Evolutionary conservation across 2,113 vertebrate genomes (phyloP), one percentile per base, ranked within the genome.

Genomic region (Catharus fuscescens): DNA sequence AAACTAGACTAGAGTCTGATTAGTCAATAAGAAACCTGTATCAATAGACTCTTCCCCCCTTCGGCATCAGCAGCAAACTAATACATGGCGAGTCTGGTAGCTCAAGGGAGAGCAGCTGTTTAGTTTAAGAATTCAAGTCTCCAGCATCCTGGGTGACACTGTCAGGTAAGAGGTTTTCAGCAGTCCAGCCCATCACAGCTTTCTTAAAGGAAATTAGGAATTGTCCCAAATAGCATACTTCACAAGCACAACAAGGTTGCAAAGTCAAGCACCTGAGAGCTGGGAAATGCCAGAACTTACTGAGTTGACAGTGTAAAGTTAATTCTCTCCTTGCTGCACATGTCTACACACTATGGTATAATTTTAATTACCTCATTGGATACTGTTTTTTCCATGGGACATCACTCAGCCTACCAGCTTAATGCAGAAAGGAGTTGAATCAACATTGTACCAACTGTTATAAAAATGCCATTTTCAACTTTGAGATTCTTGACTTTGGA

Each of bases 11-110:
- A 45, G 16, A 88, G 72, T 45, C 62, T 86, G 50, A 70, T 86
- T 52, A 84, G 67, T 88, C 88, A 91, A 36, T 93, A 91, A 53
- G 50, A 88, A 95, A 93, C 72, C 54, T 76, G 45, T 86, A 86
- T 73, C 90, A 80, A 86, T 70, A 80, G 54, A 76, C 36, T 80
- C 81, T 76, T 48, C 38, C 5, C 18, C 76, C 45, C 82, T 77
- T 38, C 0, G 2, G 88, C 81, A 61, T 77, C 48, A 87, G 40
- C 73, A 91, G 59, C 79, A 72, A 78, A 76, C 74, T 53, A 79
- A 32, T 42, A 59, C 18, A 48, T 3, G 8, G 15, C 23, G 14
- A 67, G 36, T 45, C 40, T 2, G 3, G 31, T 21, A 77, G 73
- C 62, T 67, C 2, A 0, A 4, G 3, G 25, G 12, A 10, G 4